Evolutionary conservation across 2,113 vertebrate species (phyloP).

Genomic region (Lipophrys pholis): DNA sequence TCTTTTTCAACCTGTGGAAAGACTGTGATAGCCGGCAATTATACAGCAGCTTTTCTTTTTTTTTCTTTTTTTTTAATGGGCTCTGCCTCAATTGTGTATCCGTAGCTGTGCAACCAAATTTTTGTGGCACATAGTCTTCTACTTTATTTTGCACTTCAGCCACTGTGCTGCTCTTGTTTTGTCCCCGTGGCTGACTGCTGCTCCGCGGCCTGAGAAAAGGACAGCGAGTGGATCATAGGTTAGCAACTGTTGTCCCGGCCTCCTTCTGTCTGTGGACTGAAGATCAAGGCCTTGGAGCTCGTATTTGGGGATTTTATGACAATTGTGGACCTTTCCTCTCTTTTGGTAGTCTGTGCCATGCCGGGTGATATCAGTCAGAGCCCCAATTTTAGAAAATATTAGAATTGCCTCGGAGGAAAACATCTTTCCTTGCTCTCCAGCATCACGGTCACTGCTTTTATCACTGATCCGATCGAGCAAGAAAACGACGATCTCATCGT

Average conservation of each 20-base stretch:
- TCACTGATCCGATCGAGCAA: background rate
- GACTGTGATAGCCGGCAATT: background rate
- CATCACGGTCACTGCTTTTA: background rate
- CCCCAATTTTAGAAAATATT: background rate
- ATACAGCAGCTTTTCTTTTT: slow-evolving; percentile 2
- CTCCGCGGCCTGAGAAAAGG: slow-evolving; percentile 19
- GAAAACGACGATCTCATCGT: too few species aligned
- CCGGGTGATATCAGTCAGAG: background rate
- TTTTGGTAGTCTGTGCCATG: slow-evolving; percentile 3
- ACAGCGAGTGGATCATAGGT: slow-evolving; percentile 44
- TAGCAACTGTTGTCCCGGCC: background rate
- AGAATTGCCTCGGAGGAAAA: background rate
- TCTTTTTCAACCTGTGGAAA: background rate
- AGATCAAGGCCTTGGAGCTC: slow-evolving; percentile 25
- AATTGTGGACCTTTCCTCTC: slow-evolving; percentile 5
- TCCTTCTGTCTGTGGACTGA: background rate
- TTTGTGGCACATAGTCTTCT: slow-evolving; percentile 22
- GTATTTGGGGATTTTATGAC: slow-evolving; percentile 30
- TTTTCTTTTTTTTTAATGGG: background rate
- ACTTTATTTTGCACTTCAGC: slow-evolving; percentile 23
- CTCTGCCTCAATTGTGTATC: background rate
- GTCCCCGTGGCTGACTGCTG: slow-evolving; percentile 22
- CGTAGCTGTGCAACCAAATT: background rate
- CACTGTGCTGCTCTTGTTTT: background rate
- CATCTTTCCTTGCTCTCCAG: background rate